These are phyloP conservation scores for Dromas ardeola DNA, from an alignment of 2,113 vertebrate species.

Conservation along the genomic window DNA sequence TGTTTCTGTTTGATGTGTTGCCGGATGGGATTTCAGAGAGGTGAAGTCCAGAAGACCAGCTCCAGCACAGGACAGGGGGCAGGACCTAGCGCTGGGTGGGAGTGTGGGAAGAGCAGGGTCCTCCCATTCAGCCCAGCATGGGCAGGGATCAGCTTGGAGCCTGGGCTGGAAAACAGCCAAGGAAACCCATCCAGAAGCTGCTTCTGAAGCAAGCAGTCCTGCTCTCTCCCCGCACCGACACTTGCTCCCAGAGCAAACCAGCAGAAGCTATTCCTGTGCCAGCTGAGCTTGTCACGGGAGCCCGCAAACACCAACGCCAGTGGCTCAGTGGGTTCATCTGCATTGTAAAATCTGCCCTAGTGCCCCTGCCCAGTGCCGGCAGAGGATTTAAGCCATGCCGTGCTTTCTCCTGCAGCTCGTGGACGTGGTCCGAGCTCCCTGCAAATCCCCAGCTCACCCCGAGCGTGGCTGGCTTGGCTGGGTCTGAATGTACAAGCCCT, in stretches of 20 bases:
- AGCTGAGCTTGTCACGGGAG: neutral
- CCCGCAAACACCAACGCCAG: neutral
- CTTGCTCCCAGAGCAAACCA: neutral
- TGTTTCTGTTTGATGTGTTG: neutral
- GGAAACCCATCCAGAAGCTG: neutral
- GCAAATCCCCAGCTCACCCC: neutral
- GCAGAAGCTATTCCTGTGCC: neutral
- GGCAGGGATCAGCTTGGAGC: neutral
- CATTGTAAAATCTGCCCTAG: neutral
- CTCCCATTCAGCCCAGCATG: accelerated
- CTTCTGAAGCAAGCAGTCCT: neutral
- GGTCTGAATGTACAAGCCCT: neutral
- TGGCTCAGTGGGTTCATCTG: neutral
- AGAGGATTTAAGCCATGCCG: neutral
- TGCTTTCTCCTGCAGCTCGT: accelerated
- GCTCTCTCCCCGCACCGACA: accelerated
- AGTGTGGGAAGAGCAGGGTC: neutral
- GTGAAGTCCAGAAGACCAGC: neutral
- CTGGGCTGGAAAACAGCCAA: neutral
- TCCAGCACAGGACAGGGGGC: neutral
- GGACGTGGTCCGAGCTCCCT: neutral
- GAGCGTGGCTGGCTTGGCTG: neutral
- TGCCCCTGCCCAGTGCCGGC: neutral
- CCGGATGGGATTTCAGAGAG: neutral
- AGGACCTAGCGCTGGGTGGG: neutral